These are phyloP conservation scores for Carassius carassius DNA, from an alignment of 2,113 vertebrate species.

Conservation along the genomic window DNA sequence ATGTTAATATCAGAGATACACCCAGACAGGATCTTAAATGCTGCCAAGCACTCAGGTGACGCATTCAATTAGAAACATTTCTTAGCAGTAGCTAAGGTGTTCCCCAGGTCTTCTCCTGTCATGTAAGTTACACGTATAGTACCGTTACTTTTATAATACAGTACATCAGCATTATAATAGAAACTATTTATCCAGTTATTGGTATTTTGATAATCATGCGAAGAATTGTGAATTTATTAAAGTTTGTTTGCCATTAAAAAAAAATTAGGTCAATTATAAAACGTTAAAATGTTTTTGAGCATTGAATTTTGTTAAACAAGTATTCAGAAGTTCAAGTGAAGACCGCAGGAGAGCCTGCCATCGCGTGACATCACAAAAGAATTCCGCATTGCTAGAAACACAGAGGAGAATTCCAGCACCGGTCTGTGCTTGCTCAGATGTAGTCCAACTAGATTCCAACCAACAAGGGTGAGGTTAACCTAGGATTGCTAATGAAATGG, in stretches of 20 bases:
- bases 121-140: neutral
- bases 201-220: too few species aligned
- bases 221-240: neutral
- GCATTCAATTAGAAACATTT: neutral
- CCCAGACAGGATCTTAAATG: neutral
- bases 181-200: too few species aligned
- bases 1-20: neutral
- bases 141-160: neutral
- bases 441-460: slow-evolving; percentile 73
- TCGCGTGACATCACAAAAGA: slow-evolving; percentile 65
- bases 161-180: too few species aligned
- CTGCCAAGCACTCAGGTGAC: neutral
- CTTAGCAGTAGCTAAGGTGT: neutral
- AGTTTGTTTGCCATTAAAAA: neutral
- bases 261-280: too few species aligned
- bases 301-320: neutral
- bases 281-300: neutral
- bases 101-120: neutral
- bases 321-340: neutral
- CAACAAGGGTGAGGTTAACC: slow-evolving; percentile 54
- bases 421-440: slow-evolving; percentile 75
- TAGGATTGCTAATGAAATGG: slow-evolving; percentile 56
- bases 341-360: slow-evolving; percentile 7
- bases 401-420: slow-evolving; percentile 70
- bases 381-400: slow-evolving; percentile 62